Base-by-base conservation (phyloP, 2,113 vertebrate species). In the Ceyx melanurus region DNA sequence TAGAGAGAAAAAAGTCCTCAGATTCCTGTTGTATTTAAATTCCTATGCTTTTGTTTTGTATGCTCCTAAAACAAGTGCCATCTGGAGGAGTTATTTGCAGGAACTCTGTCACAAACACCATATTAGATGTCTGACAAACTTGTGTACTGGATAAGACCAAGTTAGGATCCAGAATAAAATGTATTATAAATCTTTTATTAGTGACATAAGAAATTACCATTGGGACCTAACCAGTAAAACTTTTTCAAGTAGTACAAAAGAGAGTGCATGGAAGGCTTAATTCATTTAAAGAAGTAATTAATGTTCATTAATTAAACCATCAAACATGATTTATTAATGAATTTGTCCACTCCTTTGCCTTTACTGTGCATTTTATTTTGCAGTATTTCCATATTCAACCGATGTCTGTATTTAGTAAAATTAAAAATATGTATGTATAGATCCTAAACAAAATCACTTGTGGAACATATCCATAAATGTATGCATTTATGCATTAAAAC, bases 281-380 rank as follows among this genome's bases (percentile, higher is more conserved):
- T 11, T 72, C 58, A 53, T 31, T 17, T 54, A 53, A 89, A 72
- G 65, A 67, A 65, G 78, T 45, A 3, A 19, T 61, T 50, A 3
- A 19, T 61, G 11, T 54, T 83, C 74, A 37, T 77, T 92, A 92
- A 93, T 88, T 86, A 90, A 86, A 80, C 61, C 82, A 53, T 89
- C 82, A 87, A 72, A 67, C 26, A 57, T 50, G 89, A 21, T 86
- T 76, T 78, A 75, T 84, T 85, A 53, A 67, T 65, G 12, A 87
- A 88, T 68, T 86, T 21, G 68, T 83, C 79, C 26, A 33, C 82
- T 77, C 31, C 20, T 71, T 91, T 80, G 6, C 43, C 73, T 83
- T 78, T 48, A 43, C n/a, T 43, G 75, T 31, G 28, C 35, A 58
- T 73, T 84, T 78, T 28, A 31, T 66, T 94, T 88, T 64, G 6